These are phyloP conservation scores for Hippocampus zosterae DNA, from an alignment of 2,113 vertebrate species.

Conservation along the genomic window DNA sequence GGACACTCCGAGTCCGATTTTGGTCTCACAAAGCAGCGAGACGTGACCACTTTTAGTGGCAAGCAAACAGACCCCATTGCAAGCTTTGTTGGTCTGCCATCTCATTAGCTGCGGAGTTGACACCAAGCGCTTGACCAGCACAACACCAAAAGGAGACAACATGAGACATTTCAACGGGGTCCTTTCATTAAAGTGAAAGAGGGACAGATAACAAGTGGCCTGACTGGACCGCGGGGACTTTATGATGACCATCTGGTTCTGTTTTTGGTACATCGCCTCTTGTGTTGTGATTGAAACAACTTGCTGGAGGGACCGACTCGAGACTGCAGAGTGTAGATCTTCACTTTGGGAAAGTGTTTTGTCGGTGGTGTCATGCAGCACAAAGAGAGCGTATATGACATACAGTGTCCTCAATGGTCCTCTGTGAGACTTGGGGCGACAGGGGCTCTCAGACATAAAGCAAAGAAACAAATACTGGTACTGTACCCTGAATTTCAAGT, in stretches of 20 bases:
- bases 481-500: background rate
- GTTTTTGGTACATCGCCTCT: constrained; percentile 59
- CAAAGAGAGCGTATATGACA: constrained; percentile 18
- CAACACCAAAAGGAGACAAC: constrained; percentile 46
- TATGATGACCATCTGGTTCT: constrained; percentile 72
- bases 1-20: constrained; percentile 10
- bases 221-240: constrained; percentile 50
- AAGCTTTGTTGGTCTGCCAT: constrained; percentile 20
- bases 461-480: background rate
- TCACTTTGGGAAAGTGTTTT: constrained; percentile 57
- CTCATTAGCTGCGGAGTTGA: constrained; percentile 47
- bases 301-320: constrained; percentile 45
- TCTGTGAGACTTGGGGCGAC: background rate
- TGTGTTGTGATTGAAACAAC: constrained; percentile 57
- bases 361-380: constrained; percentile 46
- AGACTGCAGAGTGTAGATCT: constrained; percentile 44
- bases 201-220: constrained; percentile 44
- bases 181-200: constrained; percentile 56
- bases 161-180: constrained; percentile 44
- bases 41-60: constrained; percentile 27
- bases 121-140: constrained; percentile 10
- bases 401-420: background rate
- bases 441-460: no score
- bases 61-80: constrained; percentile 38
- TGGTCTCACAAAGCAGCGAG: constrained; percentile 14